These are phyloP conservation scores for Eupithecia tripunctaria DNA, from an alignment of 2,888 invertebrate genomes.

Conservation along the genomic window DNA sequence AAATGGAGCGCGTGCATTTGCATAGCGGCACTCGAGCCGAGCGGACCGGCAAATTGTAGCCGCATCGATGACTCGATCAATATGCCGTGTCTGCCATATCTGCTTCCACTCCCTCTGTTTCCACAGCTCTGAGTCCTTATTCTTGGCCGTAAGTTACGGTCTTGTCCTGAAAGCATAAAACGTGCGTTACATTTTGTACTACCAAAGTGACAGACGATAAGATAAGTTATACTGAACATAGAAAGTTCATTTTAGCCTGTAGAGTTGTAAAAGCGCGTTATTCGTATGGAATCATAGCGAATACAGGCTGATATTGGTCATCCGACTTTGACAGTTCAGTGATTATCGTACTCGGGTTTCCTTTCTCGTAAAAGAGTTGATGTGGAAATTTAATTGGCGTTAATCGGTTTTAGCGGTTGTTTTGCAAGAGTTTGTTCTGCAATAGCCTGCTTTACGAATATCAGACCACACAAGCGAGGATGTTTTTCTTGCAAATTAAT, in stretches of 20 bases:
- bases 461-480: not conserved
- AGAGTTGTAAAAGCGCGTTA: not conserved
- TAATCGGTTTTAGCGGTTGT: conserved; percentile 24
- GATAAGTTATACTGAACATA: not conserved
- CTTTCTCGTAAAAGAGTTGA: conserved; percentile 29
- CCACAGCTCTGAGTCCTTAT: conserved; percentile 30
- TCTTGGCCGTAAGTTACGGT: not conserved
- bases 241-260: not conserved
- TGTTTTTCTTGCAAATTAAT: not conserved
- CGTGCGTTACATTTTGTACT: not conserved
- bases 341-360: conserved; percentile 35
- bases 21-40: conserved; percentile 78
- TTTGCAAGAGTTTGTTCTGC: conserved; percentile 3
- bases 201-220: not conserved
- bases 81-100: conserved; percentile 63
- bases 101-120: conserved; percentile 49
- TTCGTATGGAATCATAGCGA: not conserved
- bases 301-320: conserved; percentile 33
- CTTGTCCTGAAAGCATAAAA: not conserved
- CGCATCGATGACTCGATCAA: conserved; percentile 80
- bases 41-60: conserved; percentile 82
- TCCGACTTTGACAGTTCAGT: conserved; percentile 43
- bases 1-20: conserved; percentile 80
- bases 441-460: not conserved
- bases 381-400: conserved; percentile 35